These are phyloP conservation scores for Aspidiotus rigidus DNA, from an alignment of 2,888 invertebrate species.

Conservation along the genomic window DNA sequence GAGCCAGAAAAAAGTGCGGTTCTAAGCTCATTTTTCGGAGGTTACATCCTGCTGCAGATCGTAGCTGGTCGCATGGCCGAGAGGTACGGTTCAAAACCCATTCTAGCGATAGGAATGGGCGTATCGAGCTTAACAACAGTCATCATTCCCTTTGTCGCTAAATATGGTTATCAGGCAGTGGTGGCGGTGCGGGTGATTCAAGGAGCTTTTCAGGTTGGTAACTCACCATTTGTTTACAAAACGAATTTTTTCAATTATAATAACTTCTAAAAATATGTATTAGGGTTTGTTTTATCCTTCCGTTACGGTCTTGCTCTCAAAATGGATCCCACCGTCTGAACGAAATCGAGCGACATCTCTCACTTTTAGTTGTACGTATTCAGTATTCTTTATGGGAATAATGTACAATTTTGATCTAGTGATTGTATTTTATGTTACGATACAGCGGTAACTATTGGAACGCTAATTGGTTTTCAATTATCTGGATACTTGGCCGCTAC, in stretches of 20 bases:
- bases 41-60: constrained; percentile 62
- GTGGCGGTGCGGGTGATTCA: constrained; percentile 34
- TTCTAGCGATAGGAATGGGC: constrained; percentile 40
- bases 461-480: constrained; percentile 60
- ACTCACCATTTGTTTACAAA: no score
- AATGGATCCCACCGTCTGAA: constrained; percentile 62
- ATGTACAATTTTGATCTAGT: neutral
- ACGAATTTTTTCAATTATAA: no score
- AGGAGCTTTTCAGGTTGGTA: constrained; percentile 36
- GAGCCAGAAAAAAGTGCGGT: constrained; percentile 51
- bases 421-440: neutral
- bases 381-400: neutral
- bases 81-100: constrained; percentile 45
- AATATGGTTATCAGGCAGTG: constrained; percentile 26
- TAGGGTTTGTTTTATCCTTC: constrained; percentile 62
- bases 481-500: constrained; percentile 64
- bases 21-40: constrained; percentile 67
- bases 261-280: no score
- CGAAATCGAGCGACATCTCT: constrained; percentile 51
- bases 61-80: constrained; percentile 50
- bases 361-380: constrained; percentile 38
- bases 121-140: constrained; percentile 34
- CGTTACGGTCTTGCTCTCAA: constrained; percentile 56
- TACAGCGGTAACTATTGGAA: constrained; percentile 64
- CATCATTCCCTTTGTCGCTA: constrained; percentile 33